Base-by-base conservation (phyloP, 2,888 invertebrate species). In the Ommatoiulus sabulosus region DNA sequence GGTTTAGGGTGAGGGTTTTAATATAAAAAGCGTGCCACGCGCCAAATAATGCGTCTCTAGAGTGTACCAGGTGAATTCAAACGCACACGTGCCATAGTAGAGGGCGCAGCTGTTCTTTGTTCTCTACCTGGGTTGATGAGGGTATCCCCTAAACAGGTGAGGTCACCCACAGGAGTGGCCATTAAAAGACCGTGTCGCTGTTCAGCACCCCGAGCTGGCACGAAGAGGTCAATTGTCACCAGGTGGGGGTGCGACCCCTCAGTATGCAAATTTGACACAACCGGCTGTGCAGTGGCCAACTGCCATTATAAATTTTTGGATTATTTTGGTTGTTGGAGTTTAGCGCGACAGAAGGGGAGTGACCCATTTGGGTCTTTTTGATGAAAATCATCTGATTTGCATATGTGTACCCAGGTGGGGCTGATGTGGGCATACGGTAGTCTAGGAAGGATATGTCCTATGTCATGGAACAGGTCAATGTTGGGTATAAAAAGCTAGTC, bases 11-110 rank as follows among this genome's bases (percentile, higher is more conserved):
- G 72, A 24, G 72, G 72, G 24, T 72, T 72, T 72, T 72, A 24
- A 72, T 72, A 72, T 72, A 72, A 72, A 72, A 52, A 72, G 10
- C 63, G 72, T 72, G 72, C 72, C 72, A 72, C 72, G 72, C 72
- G 72, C 72, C 72, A 72, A 72, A 72, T 72, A 72, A 72, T 72
- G 72, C 24, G 8, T 24, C 24, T 72, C 72, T 72, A 24, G n/a
- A 24, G 24, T 24, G 24, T 24, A 10, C 72, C 72, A 72, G 24
- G 72, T 72, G 72, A 8, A 12, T 72, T 8, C 10, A 72, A 72
- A 72, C 8, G 7, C 63, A 63, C 72, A n/a, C 72, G 72, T 72
- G 72, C 72, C 72, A 24, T n/a, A 72, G 24, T 72, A 72, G 72
- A 72, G 72, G 72, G 72, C 72, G 72, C 72, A 72, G 72, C 72